Evolutionary conservation across 1,140 invertebrate genomes (phyloP), one percentile per base, ranked within the genome.

Genomic region (Scaptomyza graminum): DNA sequence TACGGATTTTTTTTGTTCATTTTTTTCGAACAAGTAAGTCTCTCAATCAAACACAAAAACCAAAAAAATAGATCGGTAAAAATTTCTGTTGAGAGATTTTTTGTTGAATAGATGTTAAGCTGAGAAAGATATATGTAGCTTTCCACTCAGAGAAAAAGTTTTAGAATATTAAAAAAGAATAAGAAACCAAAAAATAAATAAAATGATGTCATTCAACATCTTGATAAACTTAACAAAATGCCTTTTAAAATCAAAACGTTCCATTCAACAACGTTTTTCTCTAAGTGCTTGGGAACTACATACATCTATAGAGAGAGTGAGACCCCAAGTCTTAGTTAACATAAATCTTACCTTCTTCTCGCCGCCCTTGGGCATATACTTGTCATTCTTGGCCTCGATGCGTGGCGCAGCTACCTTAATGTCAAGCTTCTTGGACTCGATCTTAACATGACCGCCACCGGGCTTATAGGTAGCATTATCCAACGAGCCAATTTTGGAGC

Each of bases 401-500:
- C 95, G 96, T 3, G 97, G 95, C 41, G 95, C 94, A 0, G 95
- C 96, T 5, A 3, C 37, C 84, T 96, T 96, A 75, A 97, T 97
- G 72, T 98, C 96, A 7, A 98, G 92, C 92, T 98, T 98, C 82
- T 96, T 95, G 60, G 95, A 95, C 92, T 97, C 96, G 68, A 98
- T 97, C 93, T 97, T 98, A 11, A 98, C 94, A 77, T 97, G 95
- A 28, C 97, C 97, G 43, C 97, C 98, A 15, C 97, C 96, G 1
- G 97, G 97, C 90, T 97, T 98, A 92, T 99, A 96, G 49, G 94
- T 95, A 0, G 97, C 94, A 91, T 99, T 99, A n/a, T 97, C 95
- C 85, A 99, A 92, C 2, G 98, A 99, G 5, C 98, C 98, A 73
- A 99, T 97, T 93, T 98, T 99, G 12, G 97, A 98, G 92, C 95